phyloP scores from a whole-genome alignment of 2,113 vertebrate species.

The Notothenia rossii region DNA sequence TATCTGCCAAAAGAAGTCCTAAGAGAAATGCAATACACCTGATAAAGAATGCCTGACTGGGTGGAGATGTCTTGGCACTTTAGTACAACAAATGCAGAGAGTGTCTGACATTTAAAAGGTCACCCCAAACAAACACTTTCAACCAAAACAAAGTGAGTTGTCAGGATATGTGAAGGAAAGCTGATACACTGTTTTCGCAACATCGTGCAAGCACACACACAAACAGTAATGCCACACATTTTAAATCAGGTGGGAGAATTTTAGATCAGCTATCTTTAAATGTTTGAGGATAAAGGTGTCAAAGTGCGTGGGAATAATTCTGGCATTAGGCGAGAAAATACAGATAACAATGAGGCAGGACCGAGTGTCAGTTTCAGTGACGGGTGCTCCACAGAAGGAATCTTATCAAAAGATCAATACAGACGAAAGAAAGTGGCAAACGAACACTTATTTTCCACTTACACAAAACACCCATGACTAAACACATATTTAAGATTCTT shows the following conservation, averaged over 20 bases:
- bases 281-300: slow-evolving; percentile 3
- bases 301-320: slow-evolving; percentile 9
- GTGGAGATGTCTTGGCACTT: slow-evolving; percentile 18
- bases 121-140: slow-evolving; percentile 33
- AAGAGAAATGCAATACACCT: slow-evolving; percentile 19
- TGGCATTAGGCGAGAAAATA: too few species aligned
- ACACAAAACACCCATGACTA: background rate
- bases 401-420: background rate
- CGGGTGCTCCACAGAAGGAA: background rate
- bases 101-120: slow-evolving; percentile 45
- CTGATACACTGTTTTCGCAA: slow-evolving; percentile 25
- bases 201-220: background rate
- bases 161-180: slow-evolving; percentile 15
- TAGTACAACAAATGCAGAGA: slow-evolving; percentile 10
- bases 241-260: slow-evolving; percentile 6
- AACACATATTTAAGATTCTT: background rate
- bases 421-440: background rate
- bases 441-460: background rate
- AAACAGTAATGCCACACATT: background rate
- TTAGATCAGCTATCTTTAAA: slow-evolving; percentile 21
- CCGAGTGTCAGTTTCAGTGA: background rate
- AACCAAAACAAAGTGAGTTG: slow-evolving; percentile 45
- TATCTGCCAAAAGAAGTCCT: slow-evolving; percentile 8
- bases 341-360: too few species aligned
- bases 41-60: slow-evolving; percentile 30